Conservation (phyloP, 35 echinoderm and acorn worm species). For the Holothuria glaberrima region DNA sequence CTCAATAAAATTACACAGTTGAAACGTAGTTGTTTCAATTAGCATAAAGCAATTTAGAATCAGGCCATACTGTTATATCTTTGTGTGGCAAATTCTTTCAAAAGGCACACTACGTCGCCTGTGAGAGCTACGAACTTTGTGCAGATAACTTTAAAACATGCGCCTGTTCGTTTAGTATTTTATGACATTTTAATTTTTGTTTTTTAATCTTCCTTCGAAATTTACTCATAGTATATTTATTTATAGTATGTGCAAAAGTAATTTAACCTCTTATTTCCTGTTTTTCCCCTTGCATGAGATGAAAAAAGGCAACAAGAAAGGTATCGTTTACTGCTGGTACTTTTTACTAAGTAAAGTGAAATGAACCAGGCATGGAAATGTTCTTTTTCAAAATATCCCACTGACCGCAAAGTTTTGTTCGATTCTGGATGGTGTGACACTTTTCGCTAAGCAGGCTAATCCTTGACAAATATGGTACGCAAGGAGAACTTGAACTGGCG, state of each 20-base stretch:
- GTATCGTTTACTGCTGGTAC: background rate
- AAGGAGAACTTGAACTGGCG: constrained; percentile 28
- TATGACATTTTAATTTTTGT: too few relatives aligned
- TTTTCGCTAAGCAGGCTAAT: constrained; percentile 20
- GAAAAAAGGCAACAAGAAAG: background rate
- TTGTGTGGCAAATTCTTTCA: too few relatives aligned
- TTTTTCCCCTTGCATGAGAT: background rate
- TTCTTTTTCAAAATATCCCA: background rate
- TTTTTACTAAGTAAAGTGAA: too few relatives aligned
- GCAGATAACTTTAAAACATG: too few relatives aligned
- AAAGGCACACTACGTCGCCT: too few relatives aligned
- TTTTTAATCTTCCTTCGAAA: too few relatives aligned
- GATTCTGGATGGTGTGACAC: constrained; percentile 5
- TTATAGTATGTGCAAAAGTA: background rate
- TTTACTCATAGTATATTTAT: too few relatives aligned
- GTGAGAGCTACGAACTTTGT: too few relatives aligned
- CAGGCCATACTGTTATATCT: too few relatives aligned
- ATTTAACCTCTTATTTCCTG: background rate
- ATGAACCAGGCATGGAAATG: background rate
- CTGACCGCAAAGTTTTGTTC: constrained; percentile 45
- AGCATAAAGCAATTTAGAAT: too few relatives aligned
- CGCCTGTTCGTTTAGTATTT: too few relatives aligned
- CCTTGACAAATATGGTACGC: constrained; percentile 34
- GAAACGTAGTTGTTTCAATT: too few relatives aligned
- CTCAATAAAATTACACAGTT: background rate